Conservation (phyloP, 2,113 vertebrate species). For the Mystacornis crossleyi region DNA sequence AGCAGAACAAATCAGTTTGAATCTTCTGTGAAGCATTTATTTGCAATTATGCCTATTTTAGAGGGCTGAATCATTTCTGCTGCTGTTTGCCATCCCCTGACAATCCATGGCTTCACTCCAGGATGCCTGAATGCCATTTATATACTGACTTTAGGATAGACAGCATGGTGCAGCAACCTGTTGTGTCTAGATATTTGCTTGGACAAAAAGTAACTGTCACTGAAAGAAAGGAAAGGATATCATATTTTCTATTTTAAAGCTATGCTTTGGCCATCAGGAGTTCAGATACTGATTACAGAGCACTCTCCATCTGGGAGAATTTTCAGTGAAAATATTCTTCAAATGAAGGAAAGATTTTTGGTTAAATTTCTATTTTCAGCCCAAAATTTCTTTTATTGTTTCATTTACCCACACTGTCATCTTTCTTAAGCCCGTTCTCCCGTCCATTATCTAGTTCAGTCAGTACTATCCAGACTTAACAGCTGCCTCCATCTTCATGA, state of each 20-base stretch:
- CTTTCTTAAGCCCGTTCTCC: background rate
- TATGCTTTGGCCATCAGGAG: background rate
- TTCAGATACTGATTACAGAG: background rate
- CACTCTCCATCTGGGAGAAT: too few relatives aligned
- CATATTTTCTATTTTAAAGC: background rate
- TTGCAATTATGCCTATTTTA: background rate
- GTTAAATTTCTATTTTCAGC: background rate
- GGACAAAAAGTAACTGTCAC: background rate
- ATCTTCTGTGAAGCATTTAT: background rate
- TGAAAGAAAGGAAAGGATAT: background rate
- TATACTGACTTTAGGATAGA: background rate
- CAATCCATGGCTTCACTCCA: background rate
- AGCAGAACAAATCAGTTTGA: background rate
- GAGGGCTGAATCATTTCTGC: rapidly evolving
- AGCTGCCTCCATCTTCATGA: background rate
- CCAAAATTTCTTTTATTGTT: background rate
- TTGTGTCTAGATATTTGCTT: background rate
- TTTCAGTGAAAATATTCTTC: background rate
- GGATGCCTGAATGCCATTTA: background rate
- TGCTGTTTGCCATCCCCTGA: rapidly evolving
- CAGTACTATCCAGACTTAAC: background rate
- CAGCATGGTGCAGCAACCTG: background rate
- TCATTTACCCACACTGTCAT: background rate
- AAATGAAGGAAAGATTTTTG: background rate
- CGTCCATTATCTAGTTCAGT: background rate